Base-by-base conservation (phyloP, 53 echinoderm and acorn worm genomes). In the Paelopatides confundens region DNA sequence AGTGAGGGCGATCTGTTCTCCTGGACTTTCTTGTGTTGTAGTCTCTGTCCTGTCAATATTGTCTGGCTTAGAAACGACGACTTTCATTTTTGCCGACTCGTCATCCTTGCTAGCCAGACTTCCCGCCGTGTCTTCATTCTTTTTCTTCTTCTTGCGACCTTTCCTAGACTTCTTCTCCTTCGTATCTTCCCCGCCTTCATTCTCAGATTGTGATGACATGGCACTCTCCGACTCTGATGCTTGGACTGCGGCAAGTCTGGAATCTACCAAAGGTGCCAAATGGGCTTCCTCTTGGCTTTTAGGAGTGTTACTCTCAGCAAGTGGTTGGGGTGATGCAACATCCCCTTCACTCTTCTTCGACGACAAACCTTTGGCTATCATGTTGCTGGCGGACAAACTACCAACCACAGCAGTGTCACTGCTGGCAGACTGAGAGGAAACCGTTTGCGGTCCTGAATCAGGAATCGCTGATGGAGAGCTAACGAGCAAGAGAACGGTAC, bases 141-240 rank as follows among this genome's bases (percentile, higher is more conserved):
- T 23, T 13, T 64, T 83, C 27, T 63, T 63, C 46, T 46, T 83
- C 39, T 63, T 83, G 39, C 47, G 63, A 34, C 63, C 65, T 24
- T 46, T 65, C 27, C 65, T 63, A 11, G 23, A 37, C 36, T 65
- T 63, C 65, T 63, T 64, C 65, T 63, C 17, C 43, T 6, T 62
- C 18, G 50, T 32, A 0, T 23, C 31, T 3, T 64, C 65, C 36
- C 54, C 84, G 13, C 84, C 84, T 83, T 83, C 84, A 2, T 47
- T 43, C 40, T 83, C 84, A 21, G 84, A 83, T 30, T 83, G 84
- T n/a, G 84, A 83, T n/a, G 84, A 12, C n/a, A n/a, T 81, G 13
- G 63, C 65, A 65, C 84, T 64, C 84, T 83, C 84, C 10, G 84
- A 83, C 63, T 83, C 84, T 21, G 84, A 83, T 3, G 29, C 29